These are phyloP conservation scores for Chaetodon trifascialis DNA, from an alignment of 2,113 vertebrate genomes.

Conservation along the genomic window DNA sequence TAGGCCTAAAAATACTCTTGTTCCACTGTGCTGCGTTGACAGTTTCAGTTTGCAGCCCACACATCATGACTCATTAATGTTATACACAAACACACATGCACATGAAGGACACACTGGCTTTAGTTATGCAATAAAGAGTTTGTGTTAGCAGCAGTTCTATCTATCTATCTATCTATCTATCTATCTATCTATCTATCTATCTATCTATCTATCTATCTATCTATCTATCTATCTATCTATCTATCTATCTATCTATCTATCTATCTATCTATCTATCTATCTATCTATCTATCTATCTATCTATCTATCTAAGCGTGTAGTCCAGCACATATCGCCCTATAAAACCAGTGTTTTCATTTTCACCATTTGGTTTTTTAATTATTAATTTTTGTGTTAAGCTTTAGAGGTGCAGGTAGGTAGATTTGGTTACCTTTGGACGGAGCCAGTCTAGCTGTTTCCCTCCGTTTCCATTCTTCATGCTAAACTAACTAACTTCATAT, in stretches of 20 bases:
- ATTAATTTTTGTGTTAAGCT: neutral
- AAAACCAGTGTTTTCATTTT: neutral
- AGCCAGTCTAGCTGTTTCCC: neutral
- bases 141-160: conserved; percentile 42
- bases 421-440: neutral
- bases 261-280: too few species aligned
- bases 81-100: conserved; percentile 3
- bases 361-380: neutral
- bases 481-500: neutral
- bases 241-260: too few species aligned
- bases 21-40: conserved; percentile 38
- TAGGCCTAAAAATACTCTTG: conserved; percentile 33
- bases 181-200: too few species aligned
- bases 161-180: too few species aligned
- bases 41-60: conserved; percentile 26
- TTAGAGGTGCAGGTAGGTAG: neutral
- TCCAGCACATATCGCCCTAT: neutral
- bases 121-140: conserved; percentile 54
- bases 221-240: too few species aligned
- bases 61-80: conserved; percentile 62
- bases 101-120: conserved; percentile 35
- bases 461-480: neutral
- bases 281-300: too few species aligned
- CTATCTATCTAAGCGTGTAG: too few species aligned
- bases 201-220: too few species aligned